Percentiles rank a stretch among this genome's conserved stretches.
Evolutionary conservation across 2,113 vertebrate species (phyloP).

Genomic region (Rhea pennata): DNA sequence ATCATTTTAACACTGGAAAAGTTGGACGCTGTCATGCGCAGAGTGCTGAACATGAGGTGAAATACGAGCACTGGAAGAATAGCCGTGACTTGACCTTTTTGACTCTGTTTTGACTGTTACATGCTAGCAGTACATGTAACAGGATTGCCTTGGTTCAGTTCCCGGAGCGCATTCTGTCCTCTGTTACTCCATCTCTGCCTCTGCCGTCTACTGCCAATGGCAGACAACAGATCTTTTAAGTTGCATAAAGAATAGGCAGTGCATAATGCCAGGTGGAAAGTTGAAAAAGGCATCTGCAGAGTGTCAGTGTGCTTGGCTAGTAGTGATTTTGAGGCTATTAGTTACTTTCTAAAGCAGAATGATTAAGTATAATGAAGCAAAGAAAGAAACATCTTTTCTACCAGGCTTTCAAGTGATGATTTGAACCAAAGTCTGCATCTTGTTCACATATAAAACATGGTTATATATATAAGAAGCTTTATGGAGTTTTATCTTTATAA

Average conservation of each 20-base stretch:
- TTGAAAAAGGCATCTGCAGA: not conserved
- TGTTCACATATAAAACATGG: not conserved
- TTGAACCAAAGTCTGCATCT: not conserved
- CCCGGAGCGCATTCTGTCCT: fast-evolving
- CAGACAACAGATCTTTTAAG: not conserved
- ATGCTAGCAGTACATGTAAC: not conserved
- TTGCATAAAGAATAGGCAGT: not conserved
- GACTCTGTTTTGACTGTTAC: not conserved
- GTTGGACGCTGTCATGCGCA: not conserved
- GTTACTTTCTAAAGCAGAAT: not conserved
- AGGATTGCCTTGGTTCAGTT: not conserved
- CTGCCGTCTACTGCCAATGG: not conserved
- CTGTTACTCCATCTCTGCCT: not conserved
- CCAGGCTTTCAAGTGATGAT: not conserved
- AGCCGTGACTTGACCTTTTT: not conserved
- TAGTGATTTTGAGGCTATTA: not conserved
- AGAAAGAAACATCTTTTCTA: not conserved
- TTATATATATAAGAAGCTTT: not conserved
- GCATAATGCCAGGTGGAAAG: not conserved
- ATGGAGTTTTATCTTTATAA: not conserved
- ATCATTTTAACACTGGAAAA: not conserved
- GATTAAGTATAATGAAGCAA: not conserved
- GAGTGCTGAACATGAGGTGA: not conserved
- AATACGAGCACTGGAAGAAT: not conserved
- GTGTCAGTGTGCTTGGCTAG: not conserved